Percentiles rank a stretch among this genome's conserved stretches.
These are phyloP conservation scores for Hyles lineata DNA, from an alignment of 2,888 invertebrate genomes.

Conservation along the genomic window DNA sequence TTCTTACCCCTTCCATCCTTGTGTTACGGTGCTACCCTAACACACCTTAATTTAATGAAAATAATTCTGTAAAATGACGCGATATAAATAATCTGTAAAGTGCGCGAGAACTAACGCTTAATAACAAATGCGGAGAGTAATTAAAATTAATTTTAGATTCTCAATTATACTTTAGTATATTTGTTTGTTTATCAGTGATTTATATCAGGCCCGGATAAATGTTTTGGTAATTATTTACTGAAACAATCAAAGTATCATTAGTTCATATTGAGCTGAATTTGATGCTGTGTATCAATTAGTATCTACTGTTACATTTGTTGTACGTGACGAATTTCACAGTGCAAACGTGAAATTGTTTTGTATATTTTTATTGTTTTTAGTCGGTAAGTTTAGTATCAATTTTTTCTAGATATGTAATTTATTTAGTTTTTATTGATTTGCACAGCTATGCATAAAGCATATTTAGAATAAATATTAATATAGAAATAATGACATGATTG, in stretches of 20 bases:
- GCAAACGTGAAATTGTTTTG: not conserved
- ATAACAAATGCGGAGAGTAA: no score
- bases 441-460: no score
- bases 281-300: not conserved
- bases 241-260: not conserved
- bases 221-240: constrained; percentile 1
- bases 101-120: no score
- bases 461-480: no score
- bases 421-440: no score
- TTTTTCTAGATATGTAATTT: not conserved
- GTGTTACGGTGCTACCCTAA: no score
- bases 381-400: constrained; percentile 12
- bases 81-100: no score
- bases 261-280: not conserved
- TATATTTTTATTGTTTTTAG: not conserved
- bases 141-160: not conserved
- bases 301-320: not conserved
- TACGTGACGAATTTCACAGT: constrained; percentile 10
- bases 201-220: constrained; percentile 9
- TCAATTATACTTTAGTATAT: not conserved
- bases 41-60: no score
- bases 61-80: no score
- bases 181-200: not conserved
- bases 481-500: no score
- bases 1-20: no score